Evolutionary conservation across 2,113 vertebrate species (phyloP).

Genomic region (Labeo catla): DNA sequence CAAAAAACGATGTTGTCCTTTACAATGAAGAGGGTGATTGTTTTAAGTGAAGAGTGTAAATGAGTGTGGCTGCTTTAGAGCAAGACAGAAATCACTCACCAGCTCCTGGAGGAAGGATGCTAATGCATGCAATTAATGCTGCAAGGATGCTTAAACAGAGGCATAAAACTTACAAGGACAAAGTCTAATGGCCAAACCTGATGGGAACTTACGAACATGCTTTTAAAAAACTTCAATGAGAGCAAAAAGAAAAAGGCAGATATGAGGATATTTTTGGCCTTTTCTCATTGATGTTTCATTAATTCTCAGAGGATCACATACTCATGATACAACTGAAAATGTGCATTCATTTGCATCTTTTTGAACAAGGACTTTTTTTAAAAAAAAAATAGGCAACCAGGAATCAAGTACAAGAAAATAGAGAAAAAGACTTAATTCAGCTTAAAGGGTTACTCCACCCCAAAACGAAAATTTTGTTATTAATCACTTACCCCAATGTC

Average conservation of each 20-base stretch:
- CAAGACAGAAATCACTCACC: neutral
- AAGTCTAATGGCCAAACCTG: conserved; percentile 23
- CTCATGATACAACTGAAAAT: conserved; percentile 52
- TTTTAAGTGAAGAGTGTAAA: conserved; percentile 1
- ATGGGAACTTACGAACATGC: neutral
- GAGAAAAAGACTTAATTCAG: neutral
- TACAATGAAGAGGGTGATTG: neutral
- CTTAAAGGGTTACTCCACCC: neutral
- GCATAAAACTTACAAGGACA: conserved; percentile 1
- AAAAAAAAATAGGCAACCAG: neutral
- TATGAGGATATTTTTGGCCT: conserved; percentile 32
- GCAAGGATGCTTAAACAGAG: conserved; percentile 6
- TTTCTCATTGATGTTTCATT: conserved; percentile 40
- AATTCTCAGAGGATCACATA: conserved; percentile 33
- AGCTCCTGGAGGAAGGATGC: neutral
- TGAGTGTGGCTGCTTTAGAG: neutral
- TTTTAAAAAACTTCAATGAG: conserved; percentile 6
- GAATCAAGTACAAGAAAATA: neutral
- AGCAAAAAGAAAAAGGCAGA: neutral
- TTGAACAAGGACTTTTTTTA: neutral
- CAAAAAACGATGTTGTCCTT: neutral
- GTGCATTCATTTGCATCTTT: conserved; percentile 51
- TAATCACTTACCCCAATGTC: too few species aligned
- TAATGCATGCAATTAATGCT: conserved; percentile 50
- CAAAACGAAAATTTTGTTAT: too few species aligned